Conservation (phyloP, 1,140 invertebrate genomes). For the Teleopsis dalmanni region DNA sequence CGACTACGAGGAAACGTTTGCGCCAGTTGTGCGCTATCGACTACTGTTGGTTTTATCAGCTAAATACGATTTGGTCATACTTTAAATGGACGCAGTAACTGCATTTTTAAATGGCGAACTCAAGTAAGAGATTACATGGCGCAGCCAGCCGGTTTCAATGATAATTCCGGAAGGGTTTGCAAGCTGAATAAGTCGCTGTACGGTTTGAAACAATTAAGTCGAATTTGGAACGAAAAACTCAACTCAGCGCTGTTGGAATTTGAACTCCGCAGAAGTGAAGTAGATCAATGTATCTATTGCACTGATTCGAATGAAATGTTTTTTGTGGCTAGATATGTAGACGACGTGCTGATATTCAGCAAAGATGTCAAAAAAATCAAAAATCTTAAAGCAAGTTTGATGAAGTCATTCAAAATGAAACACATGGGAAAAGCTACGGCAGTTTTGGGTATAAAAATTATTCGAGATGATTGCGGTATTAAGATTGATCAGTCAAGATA, state of each 20-base stretch:
- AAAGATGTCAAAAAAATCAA: conserved; percentile 15
- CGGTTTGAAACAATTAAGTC: conserved; percentile 11
- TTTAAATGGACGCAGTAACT: not conserved
- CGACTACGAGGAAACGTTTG: conserved; percentile 25
- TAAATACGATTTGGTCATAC: not conserved
- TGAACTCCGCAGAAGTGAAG: not conserved
- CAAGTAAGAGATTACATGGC: conserved; percentile 7
- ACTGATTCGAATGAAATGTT: conserved; percentile 10
- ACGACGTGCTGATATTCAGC: conserved; percentile 37
- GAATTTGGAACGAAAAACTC: conserved; percentile 29
- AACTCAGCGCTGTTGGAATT: conserved; percentile 15
- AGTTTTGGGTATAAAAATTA: conserved; percentile 6
- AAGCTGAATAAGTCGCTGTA: conserved; percentile 9
- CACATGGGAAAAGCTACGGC: conserved; percentile 8
- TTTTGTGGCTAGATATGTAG: conserved; percentile 36
- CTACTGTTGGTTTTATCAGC: conserved; percentile 12
- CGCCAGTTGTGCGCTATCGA: conserved; percentile 18
- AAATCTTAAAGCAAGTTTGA: conserved; percentile 3
- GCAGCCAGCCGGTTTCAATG: not conserved
- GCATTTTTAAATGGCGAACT: conserved; percentile 6
- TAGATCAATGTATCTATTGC: not conserved
- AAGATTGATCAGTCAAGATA: conserved; percentile 8
- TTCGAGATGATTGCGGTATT: not conserved
- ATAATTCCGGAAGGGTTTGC: not conserved
- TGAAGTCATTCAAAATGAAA: conserved; percentile 10